These are phyloP conservation scores for Oreochromis tanganicae DNA, from an alignment of 2,113 vertebrate species.

Conservation along the genomic window DNA sequence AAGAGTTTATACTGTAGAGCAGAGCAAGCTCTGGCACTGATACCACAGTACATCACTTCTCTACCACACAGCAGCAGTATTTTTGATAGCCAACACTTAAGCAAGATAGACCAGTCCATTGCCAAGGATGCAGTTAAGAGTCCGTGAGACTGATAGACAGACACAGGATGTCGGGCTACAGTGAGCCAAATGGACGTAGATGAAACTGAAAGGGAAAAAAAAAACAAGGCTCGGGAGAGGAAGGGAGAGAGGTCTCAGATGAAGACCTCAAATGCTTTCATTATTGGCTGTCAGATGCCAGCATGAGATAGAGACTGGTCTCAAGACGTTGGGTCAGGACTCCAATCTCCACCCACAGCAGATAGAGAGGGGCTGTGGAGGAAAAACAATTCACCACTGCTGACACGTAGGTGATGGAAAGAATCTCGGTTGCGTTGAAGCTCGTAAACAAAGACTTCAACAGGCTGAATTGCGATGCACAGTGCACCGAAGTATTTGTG, in stretches of 20 bases:
- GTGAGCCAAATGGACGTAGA: neutral
- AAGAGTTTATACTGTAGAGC: neutral
- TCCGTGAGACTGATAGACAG: constrained; percentile 20
- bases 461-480: neutral
- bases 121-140: neutral
- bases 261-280: constrained; percentile 59
- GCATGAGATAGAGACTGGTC: constrained; percentile 44
- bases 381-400: constrained; percentile 44
- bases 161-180: neutral
- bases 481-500: neutral
- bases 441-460: neutral
- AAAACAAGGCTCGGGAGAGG: neutral
- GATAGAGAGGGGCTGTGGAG: neutral
- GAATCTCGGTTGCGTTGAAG: neutral
- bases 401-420: constrained; percentile 22
- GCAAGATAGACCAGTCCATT: constrained; percentile 6
- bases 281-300: constrained; percentile 60
- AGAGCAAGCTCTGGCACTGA: neutral
- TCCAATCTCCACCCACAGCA: constrained; percentile 55
- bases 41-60: constrained; percentile 15
- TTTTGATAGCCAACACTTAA: constrained; percentile 26
- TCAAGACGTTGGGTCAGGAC: constrained; percentile 60
- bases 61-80: neutral
- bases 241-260: constrained; percentile 6
- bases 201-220: neutral